phyloP scores from a whole-genome alignment of 2,888 invertebrate genomes.

The Drosophila rubida region DNA sequence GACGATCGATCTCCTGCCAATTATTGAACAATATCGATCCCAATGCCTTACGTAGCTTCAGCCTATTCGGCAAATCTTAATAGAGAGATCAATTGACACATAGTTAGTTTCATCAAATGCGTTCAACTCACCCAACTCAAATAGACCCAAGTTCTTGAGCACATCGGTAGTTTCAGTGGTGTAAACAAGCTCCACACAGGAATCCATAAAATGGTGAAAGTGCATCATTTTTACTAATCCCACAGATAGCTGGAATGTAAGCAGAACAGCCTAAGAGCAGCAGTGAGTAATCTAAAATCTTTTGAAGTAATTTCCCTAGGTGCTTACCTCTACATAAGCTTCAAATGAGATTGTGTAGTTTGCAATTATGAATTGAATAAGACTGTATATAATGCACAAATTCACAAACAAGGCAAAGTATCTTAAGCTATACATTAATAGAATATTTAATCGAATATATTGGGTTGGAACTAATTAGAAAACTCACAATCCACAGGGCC shows the following conservation, averaged over 20 bases:
- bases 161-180: conserved; percentile 55
- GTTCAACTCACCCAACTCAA: conserved; percentile 55
- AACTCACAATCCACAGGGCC: conserved; percentile 57
- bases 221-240: conserved; percentile 66
- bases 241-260: conserved; percentile 62
- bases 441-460: not conserved
- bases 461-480: not conserved
- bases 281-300: not conserved
- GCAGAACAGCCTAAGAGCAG: conserved; percentile 51
- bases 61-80: conserved; percentile 49
- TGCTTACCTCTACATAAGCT: conserved; percentile 65
- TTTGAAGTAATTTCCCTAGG: rapidly evolving
- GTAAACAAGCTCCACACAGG: conserved; percentile 39
- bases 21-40: conserved; percentile 48
- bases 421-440: conserved; percentile 31
- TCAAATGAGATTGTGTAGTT: conserved; percentile 65
- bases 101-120: rapidly evolving
- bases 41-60: conserved; percentile 31
- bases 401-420: conserved; percentile 42
- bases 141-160: conserved; percentile 53
- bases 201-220: conserved; percentile 37
- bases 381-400: conserved; percentile 53
- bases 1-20: conserved; percentile 58
- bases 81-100: not conserved
- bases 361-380: conserved; percentile 56